These are phyloP conservation scores for Lophius piscatorius DNA, from an alignment of 2,113 vertebrate species.

Conservation along the genomic window DNA sequence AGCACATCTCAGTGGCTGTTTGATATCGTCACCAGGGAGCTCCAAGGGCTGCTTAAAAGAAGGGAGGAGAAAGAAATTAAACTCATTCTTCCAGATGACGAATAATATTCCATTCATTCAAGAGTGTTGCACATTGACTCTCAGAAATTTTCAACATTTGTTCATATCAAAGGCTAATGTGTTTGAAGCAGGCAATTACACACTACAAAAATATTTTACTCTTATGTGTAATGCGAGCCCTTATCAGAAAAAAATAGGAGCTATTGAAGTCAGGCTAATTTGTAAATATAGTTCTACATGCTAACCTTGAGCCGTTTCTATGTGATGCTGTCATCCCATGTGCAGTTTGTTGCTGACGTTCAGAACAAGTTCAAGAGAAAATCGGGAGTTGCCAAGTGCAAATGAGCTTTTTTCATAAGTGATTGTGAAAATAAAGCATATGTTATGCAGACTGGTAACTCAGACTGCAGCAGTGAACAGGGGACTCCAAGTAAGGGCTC, in stretches of 20 bases:
- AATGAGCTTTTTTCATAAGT: not conserved
- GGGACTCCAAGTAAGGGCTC: conserved; percentile 21
- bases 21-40: conserved; percentile 60
- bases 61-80: conserved; percentile 31
- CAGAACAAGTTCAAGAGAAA: not conserved
- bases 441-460: too few species aligned
- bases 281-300: not conserved
- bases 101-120: conserved; percentile 28
- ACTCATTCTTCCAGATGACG: conserved; percentile 30
- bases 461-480: conserved; percentile 10
- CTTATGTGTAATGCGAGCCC: not conserved
- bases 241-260: not conserved
- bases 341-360: not conserved
- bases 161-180: not conserved
- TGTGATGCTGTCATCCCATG: conserved; percentile 6
- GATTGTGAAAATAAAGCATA: not conserved
- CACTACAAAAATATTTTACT: conserved; percentile 8
- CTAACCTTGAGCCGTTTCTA: conserved; percentile 7
- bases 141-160: too few species aligned
- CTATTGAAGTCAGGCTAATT: not conserved
- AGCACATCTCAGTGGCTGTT: conserved; percentile 55
- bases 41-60: conserved; percentile 45
- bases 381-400: not conserved
- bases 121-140: conserved; percentile 21
- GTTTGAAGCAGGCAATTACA: conserved; percentile 3